Base-by-base conservation (phyloP, 2,888 invertebrate species). In the Tachina fera region DNA sequence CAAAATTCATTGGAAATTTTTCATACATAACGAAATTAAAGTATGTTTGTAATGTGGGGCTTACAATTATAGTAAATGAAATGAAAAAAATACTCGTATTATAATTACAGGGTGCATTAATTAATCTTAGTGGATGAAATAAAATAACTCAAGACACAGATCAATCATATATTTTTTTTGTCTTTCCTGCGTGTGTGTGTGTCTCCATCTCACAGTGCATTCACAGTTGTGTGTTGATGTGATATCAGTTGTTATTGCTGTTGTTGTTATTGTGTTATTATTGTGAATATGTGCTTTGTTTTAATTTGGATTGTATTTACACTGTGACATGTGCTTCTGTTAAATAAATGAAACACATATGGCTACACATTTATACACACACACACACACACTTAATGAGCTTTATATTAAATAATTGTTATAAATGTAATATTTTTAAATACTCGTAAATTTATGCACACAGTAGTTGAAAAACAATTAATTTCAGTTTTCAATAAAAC, bases 41-140 rank as follows among this genome's bases (percentile, higher is more conserved):
- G 9, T 19, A 61, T 49, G 9, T 16, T 45, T 43, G 31, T 31
- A 31, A 31, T 71, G 3, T 58, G 39, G 67, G 58, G 39, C 10
- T 43, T 61, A 39, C 71, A 71, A 80, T 75, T 77, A 81, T 81
- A 47, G n/a, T 11, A 58, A 74, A 71, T 72, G 47, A 63, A 63
- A 75, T 70, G 14, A 1, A 56, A 53, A 45, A 39, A 83, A 72
- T n/a, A n/a, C 45, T 72, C 49, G 75, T 61, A n/a, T 65, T 83
- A 89, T 91, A 91, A 91, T 91, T 91, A 90, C 89, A 90, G 91
- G 90, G 91, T 90, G 90, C 88, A 83, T 87, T 87, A 88, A 88
- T 89, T 87, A 87, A 87, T 87, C 68, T 81, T 78, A 56, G 87
- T 87, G 88, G 90, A 88, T 88, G 89, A 89, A 88, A 77, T 68